A percentile compares a stretch with the other conserved stretches of the same genome.
Conservation (phyloP, 2,888 invertebrate species). For the Drosophila bunnanda region DNA sequence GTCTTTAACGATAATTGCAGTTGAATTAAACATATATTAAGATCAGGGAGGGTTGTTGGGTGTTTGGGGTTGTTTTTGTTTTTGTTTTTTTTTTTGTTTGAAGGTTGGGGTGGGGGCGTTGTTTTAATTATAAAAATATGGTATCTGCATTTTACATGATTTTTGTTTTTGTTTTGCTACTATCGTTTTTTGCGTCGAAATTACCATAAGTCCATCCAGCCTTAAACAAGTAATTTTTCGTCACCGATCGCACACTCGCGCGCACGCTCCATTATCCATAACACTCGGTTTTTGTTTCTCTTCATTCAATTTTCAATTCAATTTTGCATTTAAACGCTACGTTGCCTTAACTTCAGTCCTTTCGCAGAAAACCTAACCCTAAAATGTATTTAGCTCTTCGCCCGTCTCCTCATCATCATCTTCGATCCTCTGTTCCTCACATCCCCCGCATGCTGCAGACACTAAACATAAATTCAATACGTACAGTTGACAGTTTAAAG, state of each 20-base stretch:
- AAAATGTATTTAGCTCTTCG: slow-evolving; percentile 74
- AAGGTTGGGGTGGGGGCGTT: slow-evolving; percentile 5
- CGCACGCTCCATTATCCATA: slow-evolving; percentile 74
- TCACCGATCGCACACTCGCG: slow-evolving; percentile 56
- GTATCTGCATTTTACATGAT: slow-evolving; percentile 50
- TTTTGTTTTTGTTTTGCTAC: slow-evolving; percentile 41
- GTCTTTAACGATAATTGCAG: slow-evolving; percentile 70
- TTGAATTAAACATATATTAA: slow-evolving; percentile 66
- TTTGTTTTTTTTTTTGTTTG: slow-evolving; percentile 15
- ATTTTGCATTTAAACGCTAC: slow-evolving; percentile 82
- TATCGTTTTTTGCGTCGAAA: slow-evolving; percentile 67
- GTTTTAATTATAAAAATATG: slow-evolving; percentile 73
- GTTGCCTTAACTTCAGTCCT: slow-evolving; percentile 83
- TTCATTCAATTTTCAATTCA: slow-evolving; percentile 47
- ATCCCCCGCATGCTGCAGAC: slow-evolving; percentile 57
- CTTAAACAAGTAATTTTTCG: slow-evolving; percentile 69
- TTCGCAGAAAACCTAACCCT: slow-evolving; percentile 81
- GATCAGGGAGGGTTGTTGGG: slow-evolving; percentile 54
- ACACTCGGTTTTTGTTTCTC: slow-evolving; percentile 61
- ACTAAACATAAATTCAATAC: slow-evolving; percentile 75
- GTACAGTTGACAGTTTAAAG: slow-evolving; percentile 46
- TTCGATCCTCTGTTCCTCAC: slow-evolving; percentile 25
- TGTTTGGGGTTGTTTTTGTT: no score
- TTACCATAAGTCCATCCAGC: slow-evolving; percentile 72
- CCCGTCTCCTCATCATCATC: slow-evolving; percentile 13